phyloP scores from a whole-genome alignment of 2,888 invertebrate genomes.

The Euspilapteryx auroguttella region DNA sequence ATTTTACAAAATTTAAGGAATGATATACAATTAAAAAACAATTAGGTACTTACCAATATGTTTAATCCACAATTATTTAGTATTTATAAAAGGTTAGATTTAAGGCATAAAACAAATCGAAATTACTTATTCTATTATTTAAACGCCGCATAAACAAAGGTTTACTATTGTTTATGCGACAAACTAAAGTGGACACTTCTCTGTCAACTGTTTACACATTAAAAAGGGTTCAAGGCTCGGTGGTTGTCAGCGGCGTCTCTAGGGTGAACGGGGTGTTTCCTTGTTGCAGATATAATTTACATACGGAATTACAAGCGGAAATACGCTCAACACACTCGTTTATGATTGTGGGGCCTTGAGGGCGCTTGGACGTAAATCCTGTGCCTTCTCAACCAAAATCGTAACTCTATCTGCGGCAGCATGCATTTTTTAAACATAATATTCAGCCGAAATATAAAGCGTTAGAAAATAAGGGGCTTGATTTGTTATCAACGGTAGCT shows the following conservation, averaged over 20 bases:
- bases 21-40: too few species aligned
- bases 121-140: conserved; percentile 31
- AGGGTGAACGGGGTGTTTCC: conserved; percentile 41
- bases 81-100: too few species aligned
- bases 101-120: too few species aligned
- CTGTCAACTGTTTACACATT: conserved; percentile 6
- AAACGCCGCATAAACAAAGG: conserved; percentile 36
- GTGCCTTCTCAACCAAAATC: too few species aligned
- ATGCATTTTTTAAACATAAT: too few species aligned
- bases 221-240: conserved; percentile 16
- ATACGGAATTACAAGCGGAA: conserved; percentile 51
- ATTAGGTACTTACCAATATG: too few species aligned
- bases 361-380: not conserved
- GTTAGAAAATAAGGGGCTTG: too few species aligned
- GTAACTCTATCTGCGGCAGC: too few species aligned
- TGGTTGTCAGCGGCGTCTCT: conserved; percentile 29
- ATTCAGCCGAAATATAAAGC: too few species aligned
- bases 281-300: conserved; percentile 53
- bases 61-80: too few species aligned
- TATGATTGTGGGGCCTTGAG: conserved; percentile 15
- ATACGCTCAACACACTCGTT: conserved; percentile 39
- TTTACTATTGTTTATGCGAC: conserved; percentile 18
- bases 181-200: conserved; percentile 13
- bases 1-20: too few species aligned
- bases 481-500: too few species aligned